Percentiles rank a stretch among this genome's conserved stretches.
Conservation (phyloP, 2,797 vertebrate genomes). For the Chelmon rostratus region DNA sequence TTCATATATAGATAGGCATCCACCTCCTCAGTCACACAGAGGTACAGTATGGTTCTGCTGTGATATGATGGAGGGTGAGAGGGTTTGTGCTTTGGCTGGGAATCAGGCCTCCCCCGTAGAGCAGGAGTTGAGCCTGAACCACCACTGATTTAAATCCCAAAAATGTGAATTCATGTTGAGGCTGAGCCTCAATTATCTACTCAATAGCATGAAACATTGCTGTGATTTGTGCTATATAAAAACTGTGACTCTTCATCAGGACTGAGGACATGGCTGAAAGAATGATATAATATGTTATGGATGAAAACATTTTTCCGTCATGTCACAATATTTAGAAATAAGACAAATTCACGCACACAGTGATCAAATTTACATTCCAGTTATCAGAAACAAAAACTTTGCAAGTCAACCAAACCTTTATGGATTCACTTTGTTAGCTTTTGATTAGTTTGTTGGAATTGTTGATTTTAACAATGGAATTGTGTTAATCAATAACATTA, state of each 20-base stretch:
- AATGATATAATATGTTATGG: neutral
- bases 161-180: neutral
- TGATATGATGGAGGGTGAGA: slow-evolving; percentile 9
- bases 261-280: neutral
- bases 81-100: slow-evolving; percentile 9
- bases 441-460: neutral
- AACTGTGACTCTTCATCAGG: neutral
- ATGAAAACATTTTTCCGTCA: neutral
- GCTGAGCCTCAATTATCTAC: neutral
- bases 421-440: neutral
- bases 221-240: neutral
- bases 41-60: neutral
- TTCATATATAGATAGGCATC: neutral
- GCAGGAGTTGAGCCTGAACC: neutral
- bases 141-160: neutral
- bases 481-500: neutral
- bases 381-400: neutral
- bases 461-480: neutral
- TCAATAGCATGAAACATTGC: neutral
- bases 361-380: neutral
- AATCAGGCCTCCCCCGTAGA: slow-evolving; percentile 21
- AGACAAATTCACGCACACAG: neutral
- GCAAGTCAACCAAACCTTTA: neutral
- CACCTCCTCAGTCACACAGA: neutral
- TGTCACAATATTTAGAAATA: neutral